Evolutionary conservation across 1,140 invertebrate genomes (phyloP).

Genomic region (Charaxes varanes): DNA sequence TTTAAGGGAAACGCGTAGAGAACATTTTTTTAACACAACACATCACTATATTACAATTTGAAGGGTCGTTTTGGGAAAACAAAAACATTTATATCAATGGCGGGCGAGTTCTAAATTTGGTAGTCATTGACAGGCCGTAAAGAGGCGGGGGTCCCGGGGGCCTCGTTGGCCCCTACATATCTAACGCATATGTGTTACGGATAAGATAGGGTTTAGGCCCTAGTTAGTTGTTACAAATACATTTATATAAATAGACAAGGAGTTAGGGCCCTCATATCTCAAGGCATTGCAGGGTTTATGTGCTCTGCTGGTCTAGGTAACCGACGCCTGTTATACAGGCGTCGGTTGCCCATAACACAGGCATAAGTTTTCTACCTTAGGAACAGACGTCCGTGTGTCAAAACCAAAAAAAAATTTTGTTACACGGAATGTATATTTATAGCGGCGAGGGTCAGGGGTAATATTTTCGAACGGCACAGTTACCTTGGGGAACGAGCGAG

Average conservation of each 20-base stretch:
- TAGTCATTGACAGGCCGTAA: constrained; percentile 72
- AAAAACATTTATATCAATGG: constrained; percentile 74
- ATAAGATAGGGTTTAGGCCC: constrained; percentile 2
- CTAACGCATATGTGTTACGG: constrained; percentile 35
- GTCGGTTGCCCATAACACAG: too few species aligned
- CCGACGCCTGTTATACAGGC: too few species aligned
- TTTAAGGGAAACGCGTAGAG: constrained; percentile 1
- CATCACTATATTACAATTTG: constrained; percentile 67
- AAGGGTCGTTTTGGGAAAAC: constrained; percentile 69
- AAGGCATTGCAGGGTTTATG: too few species aligned
- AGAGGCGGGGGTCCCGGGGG: constrained; percentile 49
- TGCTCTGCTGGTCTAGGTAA: too few species aligned
- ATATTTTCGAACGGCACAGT: constrained; percentile 59
- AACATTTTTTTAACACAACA: constrained; percentile 17
- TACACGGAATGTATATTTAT: constrained; percentile 29
- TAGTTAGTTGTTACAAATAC: constrained; percentile 5
- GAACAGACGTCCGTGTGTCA: too few species aligned
- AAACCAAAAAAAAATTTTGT: constrained; percentile 18
- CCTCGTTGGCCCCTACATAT: constrained; percentile 51
- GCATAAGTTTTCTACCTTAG: too few species aligned
- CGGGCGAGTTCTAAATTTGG: constrained; percentile 65
- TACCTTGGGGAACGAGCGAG: constrained; percentile 39
- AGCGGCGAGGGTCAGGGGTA: constrained; percentile 41
- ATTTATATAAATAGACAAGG: too few species aligned
- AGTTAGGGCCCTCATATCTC: too few species aligned